Percentiles rank a stretch among this genome's conserved stretches.
Conservation (phyloP, 1,140 invertebrate species). For the Conopomorpha cramerella region DNA sequence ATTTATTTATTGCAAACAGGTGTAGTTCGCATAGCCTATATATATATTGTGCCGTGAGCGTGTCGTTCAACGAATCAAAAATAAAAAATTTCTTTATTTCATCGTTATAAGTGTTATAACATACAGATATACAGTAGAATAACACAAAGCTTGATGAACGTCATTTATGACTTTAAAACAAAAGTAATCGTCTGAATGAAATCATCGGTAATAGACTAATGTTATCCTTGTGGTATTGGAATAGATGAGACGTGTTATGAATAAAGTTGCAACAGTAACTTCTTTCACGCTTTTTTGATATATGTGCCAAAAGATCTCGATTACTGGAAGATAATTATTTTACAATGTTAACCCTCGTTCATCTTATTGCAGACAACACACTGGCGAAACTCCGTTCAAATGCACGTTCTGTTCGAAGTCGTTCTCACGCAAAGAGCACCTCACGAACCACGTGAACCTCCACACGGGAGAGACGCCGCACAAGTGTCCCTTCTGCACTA, state of each 20-base stretch:
- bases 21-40: neutral
- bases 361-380: constrained; percentile 73
- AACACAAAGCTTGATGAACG: no score
- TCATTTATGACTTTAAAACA: no score
- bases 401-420: constrained; percentile 72
- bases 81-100: neutral
- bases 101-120: neutral
- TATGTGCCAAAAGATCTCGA: neutral
- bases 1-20: constrained; percentile 3
- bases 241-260: no score
- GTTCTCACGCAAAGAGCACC: constrained; percentile 84
- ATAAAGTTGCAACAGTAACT: constrained; percentile 57
- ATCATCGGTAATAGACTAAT: no score
- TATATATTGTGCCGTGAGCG: neutral
- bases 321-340: neutral
- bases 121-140: neutral
- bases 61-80: neutral
- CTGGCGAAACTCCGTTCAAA: constrained; percentile 75
- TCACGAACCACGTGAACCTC: constrained; percentile 76
- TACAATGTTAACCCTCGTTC: neutral
- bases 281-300: constrained; percentile 61
- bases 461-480: constrained; percentile 79
- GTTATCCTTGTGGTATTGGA: no score
- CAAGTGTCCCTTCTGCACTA: constrained; percentile 76
- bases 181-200: no score